These are phyloP conservation scores for Cyanistes caeruleus DNA, from an alignment of 2,113 vertebrate genomes.

Conservation along the genomic window DNA sequence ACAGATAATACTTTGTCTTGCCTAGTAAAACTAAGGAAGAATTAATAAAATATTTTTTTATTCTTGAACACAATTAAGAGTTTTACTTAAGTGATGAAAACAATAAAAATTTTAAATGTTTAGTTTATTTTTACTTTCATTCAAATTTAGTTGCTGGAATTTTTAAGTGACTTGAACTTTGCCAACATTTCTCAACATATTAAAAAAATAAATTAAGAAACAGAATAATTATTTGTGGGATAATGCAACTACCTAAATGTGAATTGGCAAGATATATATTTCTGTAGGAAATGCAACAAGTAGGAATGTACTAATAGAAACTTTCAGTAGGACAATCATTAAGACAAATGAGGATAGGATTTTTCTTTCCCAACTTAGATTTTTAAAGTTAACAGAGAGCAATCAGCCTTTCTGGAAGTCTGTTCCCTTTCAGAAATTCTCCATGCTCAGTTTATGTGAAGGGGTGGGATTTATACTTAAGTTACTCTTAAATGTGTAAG, in stretches of 20 bases:
- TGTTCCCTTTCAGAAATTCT: background rate
- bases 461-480: background rate
- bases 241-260: background rate
- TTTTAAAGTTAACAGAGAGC: background rate
- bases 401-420: background rate
- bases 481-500: background rate
- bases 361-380: background rate
- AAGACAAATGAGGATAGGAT: background rate
- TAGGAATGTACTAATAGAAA: background rate
- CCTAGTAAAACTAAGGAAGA: background rate
- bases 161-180: background rate
- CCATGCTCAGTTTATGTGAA: background rate
- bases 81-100: background rate
- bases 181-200: background rate
- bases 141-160: background rate
- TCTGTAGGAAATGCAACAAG: background rate
- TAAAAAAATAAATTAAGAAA: background rate
- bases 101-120: background rate
- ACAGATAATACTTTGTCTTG: background rate
- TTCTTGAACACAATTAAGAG: background rate
- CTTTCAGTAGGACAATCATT: background rate
- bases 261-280: background rate
- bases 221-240: background rate
- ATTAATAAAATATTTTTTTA: background rate
- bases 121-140: background rate